Base-by-base conservation (phyloP, 1,140 invertebrate species). In the Drusus annulatus region DNA sequence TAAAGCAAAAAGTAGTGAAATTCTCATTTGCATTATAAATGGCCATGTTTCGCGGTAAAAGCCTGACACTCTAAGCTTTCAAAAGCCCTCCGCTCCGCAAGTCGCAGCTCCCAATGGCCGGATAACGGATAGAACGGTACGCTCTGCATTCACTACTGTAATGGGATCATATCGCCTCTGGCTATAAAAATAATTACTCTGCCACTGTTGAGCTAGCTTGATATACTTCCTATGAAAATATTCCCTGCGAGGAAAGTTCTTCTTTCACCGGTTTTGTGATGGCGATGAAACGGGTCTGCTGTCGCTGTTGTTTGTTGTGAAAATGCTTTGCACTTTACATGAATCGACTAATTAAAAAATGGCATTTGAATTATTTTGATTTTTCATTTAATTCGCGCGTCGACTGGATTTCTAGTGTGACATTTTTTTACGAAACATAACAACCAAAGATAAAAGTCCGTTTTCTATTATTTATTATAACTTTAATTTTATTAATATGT, bases 111-210 rank as follows among this genome's bases (percentile, higher is more conserved):
- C 16, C 23, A 51, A 45, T 45, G 36, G 68, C 36, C 10, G 36
- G 36, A 45, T 45, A 45, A 17, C 17, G n/a, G 68, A 71, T 71
- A 69, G 63, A 45, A 50, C 28, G 65, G 56, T 31, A 28, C 45
- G 50, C 51, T 50, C 45, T 15, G 76, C 77, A 81, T 76, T 82
- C 81, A 80, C 45, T 45, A 17, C 76, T 80, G 69, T 82, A 82
- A 82, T 82, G 78, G 81, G 81, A 82, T 82, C 75, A 80, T 82
- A 80, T 82, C 81, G 81, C 81, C 78, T 36, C 28, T 15, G 78
- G 81, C 63, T 71, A 80, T 82, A 82, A 82, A 82, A 82, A 82
- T 82, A 82, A 82, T 82, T 82, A 82, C 81, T 81, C 69, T 51
- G 54, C 60, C n/a, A 17, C 28, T 76, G 62, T 60, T 28, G n/a